Evolutionary conservation across 2,113 vertebrate genomes (phyloP).

Genomic region (Heterochromis multidens): DNA sequence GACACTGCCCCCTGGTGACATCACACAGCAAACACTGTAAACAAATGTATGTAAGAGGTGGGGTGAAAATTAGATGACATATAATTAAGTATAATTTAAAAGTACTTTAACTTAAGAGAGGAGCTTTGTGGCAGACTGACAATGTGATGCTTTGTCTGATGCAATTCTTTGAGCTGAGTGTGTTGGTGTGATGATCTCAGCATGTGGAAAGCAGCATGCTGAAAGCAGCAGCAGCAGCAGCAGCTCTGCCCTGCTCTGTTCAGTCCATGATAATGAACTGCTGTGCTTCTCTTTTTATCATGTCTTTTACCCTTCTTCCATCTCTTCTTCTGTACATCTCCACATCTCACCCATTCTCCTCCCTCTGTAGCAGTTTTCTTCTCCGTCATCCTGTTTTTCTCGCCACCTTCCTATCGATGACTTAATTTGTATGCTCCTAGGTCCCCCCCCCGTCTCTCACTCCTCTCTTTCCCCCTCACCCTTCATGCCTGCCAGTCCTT

Average conservation of each 20-base stretch:
- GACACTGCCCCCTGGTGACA: not conserved
- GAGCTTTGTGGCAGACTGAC: not conserved
- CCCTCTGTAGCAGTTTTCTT: not conserved
- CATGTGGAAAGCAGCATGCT: conserved; percentile 12
- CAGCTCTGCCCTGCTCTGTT: not conserved
- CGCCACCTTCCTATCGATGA: not conserved
- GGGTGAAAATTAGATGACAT: not conserved
- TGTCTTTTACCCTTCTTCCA: not conserved
- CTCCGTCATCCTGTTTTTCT: not conserved
- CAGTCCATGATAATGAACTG: not conserved
- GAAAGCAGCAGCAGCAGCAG: not conserved
- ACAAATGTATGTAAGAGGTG: not conserved
- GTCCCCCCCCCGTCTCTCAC: not conserved
- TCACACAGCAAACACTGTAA: not conserved
- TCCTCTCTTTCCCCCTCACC: not conserved
- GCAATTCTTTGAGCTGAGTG: not conserved
- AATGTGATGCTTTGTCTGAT: conserved; percentile 17
- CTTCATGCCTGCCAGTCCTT: conserved; percentile 8
- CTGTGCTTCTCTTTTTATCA: not conserved
- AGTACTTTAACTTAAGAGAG: not conserved
- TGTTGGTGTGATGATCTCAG: conserved; percentile 7
- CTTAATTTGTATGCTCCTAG: conserved; percentile 53
- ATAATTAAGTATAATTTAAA: not conserved
- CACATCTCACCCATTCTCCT: not conserved
- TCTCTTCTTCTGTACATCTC: not conserved